phyloP scores from a whole-genome alignment of 2,888 invertebrate species.

The Hipparchia sbordonii region DNA sequence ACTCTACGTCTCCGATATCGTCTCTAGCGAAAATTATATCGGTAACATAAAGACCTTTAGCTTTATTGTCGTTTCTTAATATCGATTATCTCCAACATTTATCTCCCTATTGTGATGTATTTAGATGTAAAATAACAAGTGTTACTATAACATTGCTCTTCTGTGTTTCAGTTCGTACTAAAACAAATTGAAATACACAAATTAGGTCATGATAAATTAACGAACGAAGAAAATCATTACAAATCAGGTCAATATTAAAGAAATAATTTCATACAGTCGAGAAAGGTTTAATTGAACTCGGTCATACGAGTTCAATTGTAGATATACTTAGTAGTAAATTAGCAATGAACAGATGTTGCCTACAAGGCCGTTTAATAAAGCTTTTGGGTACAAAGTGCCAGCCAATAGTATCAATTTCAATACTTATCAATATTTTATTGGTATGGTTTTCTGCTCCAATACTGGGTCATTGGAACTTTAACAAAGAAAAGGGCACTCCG shows the following conservation, averaged over 20 bases:
- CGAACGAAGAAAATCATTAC: slow-evolving; percentile 37
- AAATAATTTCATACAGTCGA: slow-evolving; percentile 42
- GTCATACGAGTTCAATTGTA: slow-evolving; percentile 43
- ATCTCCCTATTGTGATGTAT: slow-evolving; percentile 34
- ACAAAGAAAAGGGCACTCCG: slow-evolving; percentile 15
- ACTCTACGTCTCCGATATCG: slow-evolving; percentile 93
- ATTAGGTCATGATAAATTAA: slow-evolving; percentile 34
- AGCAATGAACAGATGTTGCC: slow-evolving; percentile 44
- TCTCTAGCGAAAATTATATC: slow-evolving; percentile 91
- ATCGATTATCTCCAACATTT: slow-evolving; percentile 34
- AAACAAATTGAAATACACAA: slow-evolving; percentile 23
- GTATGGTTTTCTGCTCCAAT: slow-evolving; percentile 6
- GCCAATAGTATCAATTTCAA: slow-evolving; percentile 40
- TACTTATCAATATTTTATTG: slow-evolving; percentile 24
- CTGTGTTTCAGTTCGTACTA: background rate
- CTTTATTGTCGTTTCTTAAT: slow-evolving; percentile 24
- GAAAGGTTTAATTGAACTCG: slow-evolving; percentile 44
- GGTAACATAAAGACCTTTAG: slow-evolving; percentile 75
- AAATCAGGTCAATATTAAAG: slow-evolving; percentile 41
- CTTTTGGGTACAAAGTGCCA: slow-evolving; percentile 41
- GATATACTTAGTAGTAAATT: slow-evolving; percentile 43
- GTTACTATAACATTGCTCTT: slow-evolving; percentile 14
- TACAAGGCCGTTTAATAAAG: slow-evolving; percentile 44
- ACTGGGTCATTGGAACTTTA: slow-evolving; percentile 16
- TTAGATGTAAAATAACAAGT: slow-evolving; percentile 32